A percentile compares a stretch with the other conserved stretches of the same genome.
phyloP scores from a whole-genome alignment of 2,113 vertebrate species.

The Genyomyrus donnyi region DNA sequence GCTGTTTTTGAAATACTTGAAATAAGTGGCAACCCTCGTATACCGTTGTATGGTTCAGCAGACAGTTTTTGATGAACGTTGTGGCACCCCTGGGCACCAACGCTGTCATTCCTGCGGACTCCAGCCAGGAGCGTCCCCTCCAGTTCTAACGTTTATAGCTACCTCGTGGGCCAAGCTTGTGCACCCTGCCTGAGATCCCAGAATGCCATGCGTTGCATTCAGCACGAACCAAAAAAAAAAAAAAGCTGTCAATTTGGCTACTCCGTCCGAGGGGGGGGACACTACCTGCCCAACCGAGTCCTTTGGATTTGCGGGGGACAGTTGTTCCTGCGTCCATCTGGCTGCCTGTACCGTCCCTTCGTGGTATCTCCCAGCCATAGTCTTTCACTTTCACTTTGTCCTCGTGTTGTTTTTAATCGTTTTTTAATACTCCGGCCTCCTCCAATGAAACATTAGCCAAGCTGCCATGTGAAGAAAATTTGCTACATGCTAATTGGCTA shows the following conservation, averaged over 20 bases:
- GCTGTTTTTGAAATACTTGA: slow-evolving; percentile 49
- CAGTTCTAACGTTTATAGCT: neutral
- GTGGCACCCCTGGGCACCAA: neutral
- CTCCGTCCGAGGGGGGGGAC: neutral
- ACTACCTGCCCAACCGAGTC: neutral
- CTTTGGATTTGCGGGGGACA: neutral
- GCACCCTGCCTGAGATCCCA: neutral
- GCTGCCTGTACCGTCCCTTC: neutral
- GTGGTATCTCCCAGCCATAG: neutral
- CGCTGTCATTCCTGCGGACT: neutral
- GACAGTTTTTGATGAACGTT: slow-evolving; percentile 11
- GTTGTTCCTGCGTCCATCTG: neutral
- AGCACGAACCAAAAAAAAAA: slow-evolving; percentile 18
- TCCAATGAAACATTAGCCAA: neutral
- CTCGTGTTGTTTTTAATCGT: neutral
- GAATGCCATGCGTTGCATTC: neutral
- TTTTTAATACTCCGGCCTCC: neutral
- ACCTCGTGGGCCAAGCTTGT: slow-evolving; percentile 9
- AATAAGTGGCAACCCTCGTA: slow-evolving; percentile 32
- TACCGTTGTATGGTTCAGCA: slow-evolving; percentile 44
- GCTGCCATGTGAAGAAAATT: neutral
- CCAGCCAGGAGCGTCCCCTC: neutral
- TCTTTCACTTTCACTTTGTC: neutral
- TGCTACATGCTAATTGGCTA: neutral
- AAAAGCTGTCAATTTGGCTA: neutral